Evolutionary conservation across 2,888 invertebrate genomes (phyloP).

Genomic region (Netelia virgata): DNA sequence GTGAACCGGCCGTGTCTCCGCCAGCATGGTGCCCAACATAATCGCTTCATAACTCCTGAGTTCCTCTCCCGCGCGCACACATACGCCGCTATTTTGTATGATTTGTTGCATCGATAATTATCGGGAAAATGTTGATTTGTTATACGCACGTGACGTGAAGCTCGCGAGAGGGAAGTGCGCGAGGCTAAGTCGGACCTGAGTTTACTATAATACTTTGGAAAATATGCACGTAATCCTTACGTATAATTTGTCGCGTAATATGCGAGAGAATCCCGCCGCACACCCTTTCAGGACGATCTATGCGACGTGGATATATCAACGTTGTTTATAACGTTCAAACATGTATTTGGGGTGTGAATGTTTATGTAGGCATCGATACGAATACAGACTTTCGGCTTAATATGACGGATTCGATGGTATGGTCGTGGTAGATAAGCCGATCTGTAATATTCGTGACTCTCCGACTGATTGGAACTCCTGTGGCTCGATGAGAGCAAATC

Average conservation of each 20-base stretch:
- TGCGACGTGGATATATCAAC: conserved; percentile 13
- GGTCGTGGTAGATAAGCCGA: not conserved
- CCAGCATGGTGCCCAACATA: conserved; percentile 28
- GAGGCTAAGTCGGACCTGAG: conserved; percentile 15
- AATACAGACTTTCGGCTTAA: not conserved
- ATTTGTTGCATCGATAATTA: conserved; percentile 60
- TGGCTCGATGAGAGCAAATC: not conserved
- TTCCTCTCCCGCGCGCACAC: conserved; percentile 14
- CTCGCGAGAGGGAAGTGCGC: conserved; percentile 6
- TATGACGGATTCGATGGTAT: not conserved
- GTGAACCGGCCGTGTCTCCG: not conserved
- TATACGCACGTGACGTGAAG: conserved; percentile 52
- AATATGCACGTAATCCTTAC: conserved; percentile 27
- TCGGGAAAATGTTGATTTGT: conserved; percentile 62
- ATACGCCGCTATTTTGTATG: conserved; percentile 19
- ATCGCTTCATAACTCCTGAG: conserved; percentile 46
- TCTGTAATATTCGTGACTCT: not conserved
- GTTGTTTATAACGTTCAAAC: conserved; percentile 32
- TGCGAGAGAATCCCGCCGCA: not conserved
- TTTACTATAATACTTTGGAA: conserved; percentile 11
- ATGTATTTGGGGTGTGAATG: conserved; percentile 23
- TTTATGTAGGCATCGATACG: not conserved
- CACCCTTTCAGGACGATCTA: not conserved
- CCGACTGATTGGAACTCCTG: not conserved
- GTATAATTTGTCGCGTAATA: not conserved